Evolutionary conservation across 2,797 vertebrate species (phyloP).

Genomic region (Cynopterus sphinx): DNA sequence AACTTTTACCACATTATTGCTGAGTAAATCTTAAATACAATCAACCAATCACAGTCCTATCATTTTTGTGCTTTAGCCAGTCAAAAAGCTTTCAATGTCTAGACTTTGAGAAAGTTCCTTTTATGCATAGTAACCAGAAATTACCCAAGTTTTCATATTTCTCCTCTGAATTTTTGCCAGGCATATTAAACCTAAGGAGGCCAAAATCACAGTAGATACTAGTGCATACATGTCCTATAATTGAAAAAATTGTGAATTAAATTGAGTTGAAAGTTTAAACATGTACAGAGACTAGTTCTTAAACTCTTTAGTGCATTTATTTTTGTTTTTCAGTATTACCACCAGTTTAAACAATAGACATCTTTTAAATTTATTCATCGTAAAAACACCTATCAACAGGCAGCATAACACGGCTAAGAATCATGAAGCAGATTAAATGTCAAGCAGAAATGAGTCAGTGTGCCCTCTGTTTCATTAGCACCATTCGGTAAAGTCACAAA

Average conservation of each 20-base stretch:
- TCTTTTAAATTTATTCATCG: neutral
- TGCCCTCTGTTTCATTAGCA: conserved; percentile 59
- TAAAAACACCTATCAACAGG: neutral
- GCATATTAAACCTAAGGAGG: neutral
- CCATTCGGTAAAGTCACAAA: neutral
- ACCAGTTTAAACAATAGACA: neutral
- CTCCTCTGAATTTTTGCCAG: neutral
- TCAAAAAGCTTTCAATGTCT: neutral
- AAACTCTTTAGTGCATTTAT: neutral
- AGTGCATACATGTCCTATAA: neutral
- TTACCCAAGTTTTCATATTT: neutral
- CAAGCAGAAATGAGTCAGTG: neutral
- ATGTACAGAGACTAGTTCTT: neutral
- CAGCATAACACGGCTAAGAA: neutral
- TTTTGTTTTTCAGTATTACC: neutral
- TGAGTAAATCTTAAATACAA: neutral
- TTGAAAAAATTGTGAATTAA: neutral
- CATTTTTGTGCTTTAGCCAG: neutral
- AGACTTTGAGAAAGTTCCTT: neutral
- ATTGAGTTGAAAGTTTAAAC: neutral
- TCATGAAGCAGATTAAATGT: conserved; percentile 28
- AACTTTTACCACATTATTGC: neutral
- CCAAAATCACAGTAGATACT: neutral
- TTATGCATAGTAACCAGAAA: neutral
- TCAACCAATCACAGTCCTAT: neutral